These are phyloP conservation scores for Tapirus terrestris DNA, from an alignment of 2,113 vertebrate genomes.

Conservation along the genomic window DNA sequence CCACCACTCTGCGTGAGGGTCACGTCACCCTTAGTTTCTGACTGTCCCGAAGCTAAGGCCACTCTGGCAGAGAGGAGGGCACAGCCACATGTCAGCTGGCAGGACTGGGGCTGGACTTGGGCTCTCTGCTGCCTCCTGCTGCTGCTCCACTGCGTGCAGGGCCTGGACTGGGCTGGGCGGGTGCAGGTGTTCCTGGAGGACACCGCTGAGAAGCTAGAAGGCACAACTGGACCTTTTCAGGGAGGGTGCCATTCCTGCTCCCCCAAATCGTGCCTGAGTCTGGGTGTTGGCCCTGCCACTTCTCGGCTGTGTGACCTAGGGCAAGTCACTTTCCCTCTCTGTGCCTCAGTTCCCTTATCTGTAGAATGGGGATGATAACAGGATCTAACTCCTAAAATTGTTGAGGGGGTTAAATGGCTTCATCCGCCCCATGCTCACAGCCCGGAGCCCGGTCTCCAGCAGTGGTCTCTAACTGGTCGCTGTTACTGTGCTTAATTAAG, in stretches of 20 bases:
- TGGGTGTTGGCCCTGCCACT: not conserved
- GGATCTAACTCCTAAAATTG: not conserved
- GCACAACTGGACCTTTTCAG: not conserved
- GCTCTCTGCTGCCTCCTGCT: slow-evolving; percentile 40
- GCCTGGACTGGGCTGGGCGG: accelerated
- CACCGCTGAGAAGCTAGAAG: not conserved
- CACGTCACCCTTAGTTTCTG: slow-evolving; percentile 41
- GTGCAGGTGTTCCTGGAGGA: not conserved
- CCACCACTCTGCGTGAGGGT: not conserved
- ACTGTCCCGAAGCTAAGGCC: slow-evolving; percentile 70
- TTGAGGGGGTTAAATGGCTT: not conserved
- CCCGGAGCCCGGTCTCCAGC: not conserved
- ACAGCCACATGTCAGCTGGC: slow-evolving; percentile 26
- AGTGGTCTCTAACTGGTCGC: not conserved
- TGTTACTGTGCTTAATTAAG: not conserved
- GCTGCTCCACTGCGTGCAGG: not conserved
- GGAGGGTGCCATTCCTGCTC: not conserved
- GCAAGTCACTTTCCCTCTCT: not conserved
- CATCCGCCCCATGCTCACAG: accelerated
- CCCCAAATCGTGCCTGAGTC: not conserved
- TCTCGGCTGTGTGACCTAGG: not conserved
- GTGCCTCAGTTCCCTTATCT: not conserved
- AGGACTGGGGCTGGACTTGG: not conserved
- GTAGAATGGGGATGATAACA: not conserved
- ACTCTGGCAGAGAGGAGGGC: slow-evolving; percentile 77